Base-by-base conservation (phyloP, 2,113 vertebrate species). In the Poeciliopsis retropinna region DNA sequence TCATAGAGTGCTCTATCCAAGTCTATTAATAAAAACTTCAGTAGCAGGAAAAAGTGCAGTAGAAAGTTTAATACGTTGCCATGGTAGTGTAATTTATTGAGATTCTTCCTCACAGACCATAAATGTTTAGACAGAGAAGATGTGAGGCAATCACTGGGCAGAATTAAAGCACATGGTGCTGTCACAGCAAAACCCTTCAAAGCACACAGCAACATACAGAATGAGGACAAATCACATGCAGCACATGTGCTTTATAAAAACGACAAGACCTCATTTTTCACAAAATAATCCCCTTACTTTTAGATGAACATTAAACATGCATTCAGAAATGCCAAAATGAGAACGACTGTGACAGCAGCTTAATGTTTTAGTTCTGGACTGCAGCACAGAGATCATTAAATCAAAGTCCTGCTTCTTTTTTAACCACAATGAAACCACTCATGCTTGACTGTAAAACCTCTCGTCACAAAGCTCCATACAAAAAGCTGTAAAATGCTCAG, bases 311-410 rank as follows among this genome's bases (percentile, higher is more conserved):
- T 54, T 25, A 25, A 54, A 22, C 22, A 54, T 54, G 51, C 25
- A 22, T n/a, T n/a, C 22, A 57, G 22, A 57, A 22, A 57, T n/a
- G 51, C 22, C 19, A 57, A 57, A 22, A 57, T 25, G 25, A n/a
- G 51, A 57, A 3, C n/a, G 70, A 67, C 62, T 30, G 64, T 62
- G 44, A 64, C 28, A 25, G 44, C 3, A 32, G 70, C 64, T 54
- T 85, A 51, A 74, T 61, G 77, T 27, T 90, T 90, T 89, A 80
- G 79, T 63, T 81, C 66, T 82, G 79, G 66, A 57, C 62, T 60
- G 75, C 0, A 22, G 70, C 66, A 64, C 79, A 70, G 64, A 3
- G 29, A 69, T 44, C 75, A 51, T 54, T 89, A 75, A 78, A 57
- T 80, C 61, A 70, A 22, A 57, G 79, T 44, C 63, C 72, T n/a